These are phyloP conservation scores for Chrysogorgia sp. DNA, from an alignment of 92 coral and sea anemone species.

Conservation along the genomic window DNA sequence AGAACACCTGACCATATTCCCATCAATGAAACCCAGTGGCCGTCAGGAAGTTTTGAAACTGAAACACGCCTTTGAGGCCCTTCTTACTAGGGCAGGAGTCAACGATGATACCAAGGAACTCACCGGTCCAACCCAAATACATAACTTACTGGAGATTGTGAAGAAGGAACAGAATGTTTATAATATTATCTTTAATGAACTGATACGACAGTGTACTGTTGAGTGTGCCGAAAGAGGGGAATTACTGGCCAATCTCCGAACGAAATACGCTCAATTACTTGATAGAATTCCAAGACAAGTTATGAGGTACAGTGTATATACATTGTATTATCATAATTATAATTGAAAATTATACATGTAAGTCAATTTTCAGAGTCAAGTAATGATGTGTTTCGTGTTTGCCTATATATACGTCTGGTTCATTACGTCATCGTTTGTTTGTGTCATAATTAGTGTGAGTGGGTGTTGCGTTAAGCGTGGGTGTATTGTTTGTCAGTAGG, in stretches of 20 bases:
- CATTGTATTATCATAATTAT: not conserved
- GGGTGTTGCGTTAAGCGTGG: too few relatives aligned
- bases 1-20: constrained; percentile 91
- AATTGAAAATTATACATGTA: too few relatives aligned
- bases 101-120: constrained; percentile 88
- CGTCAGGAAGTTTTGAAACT: constrained; percentile 95
- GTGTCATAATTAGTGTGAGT: too few relatives aligned
- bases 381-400: too few relatives aligned
- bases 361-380: too few relatives aligned
- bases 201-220: constrained; percentile 94
- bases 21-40: constrained; percentile 96
- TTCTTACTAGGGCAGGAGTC: constrained; percentile 87
- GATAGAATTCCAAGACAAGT: constrained; percentile 97
- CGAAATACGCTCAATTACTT: constrained; percentile 81
- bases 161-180: constrained; percentile 94
- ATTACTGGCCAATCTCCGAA: constrained; percentile 80
- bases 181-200: constrained; percentile 92
- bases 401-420: too few relatives aligned
- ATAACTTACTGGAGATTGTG: constrained; percentile 87
- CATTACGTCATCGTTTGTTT: too few relatives aligned
- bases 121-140: constrained; percentile 98
- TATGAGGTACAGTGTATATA: constrained; percentile 71
- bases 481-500: too few relatives aligned
- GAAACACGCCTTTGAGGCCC: constrained; percentile 92
- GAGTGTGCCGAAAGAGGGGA: constrained; percentile 99